These are phyloP conservation scores for Chloroclystis v-ata DNA, from an alignment of 2,888 invertebrate genomes.

Conservation along the genomic window DNA sequence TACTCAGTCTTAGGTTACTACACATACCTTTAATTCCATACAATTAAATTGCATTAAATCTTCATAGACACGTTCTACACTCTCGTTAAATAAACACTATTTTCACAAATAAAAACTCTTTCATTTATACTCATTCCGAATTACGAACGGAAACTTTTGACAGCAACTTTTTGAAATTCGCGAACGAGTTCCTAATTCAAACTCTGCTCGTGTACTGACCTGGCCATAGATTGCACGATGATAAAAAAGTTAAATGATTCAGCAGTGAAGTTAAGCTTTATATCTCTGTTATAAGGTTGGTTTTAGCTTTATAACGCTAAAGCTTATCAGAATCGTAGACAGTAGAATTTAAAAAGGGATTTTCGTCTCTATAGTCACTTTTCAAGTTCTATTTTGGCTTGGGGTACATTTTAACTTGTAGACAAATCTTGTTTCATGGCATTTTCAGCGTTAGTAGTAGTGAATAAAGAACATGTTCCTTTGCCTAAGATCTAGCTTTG, in stretches of 20 bases:
- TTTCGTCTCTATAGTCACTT: too few relatives aligned
- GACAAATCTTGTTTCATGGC: constrained; percentile 7
- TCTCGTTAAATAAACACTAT: not conserved
- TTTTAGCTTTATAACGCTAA: constrained; percentile 3
- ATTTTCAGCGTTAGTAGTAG: not conserved
- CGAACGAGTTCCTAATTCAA: constrained; percentile 14
- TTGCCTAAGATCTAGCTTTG: constrained; percentile 11
- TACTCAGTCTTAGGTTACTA: too few relatives aligned
- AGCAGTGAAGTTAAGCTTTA: constrained; percentile 5
- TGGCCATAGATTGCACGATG: constrained; percentile 9
- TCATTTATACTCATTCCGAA: not conserved
- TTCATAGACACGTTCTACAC: too few relatives aligned
- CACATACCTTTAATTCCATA: too few relatives aligned
- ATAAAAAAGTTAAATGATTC: constrained; percentile 21
- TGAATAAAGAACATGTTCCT: constrained; percentile 8
- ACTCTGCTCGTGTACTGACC: constrained; percentile 24
- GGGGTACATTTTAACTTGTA: constrained; percentile 12
- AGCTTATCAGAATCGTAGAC: constrained; percentile 23
- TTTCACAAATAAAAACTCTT: not conserved
- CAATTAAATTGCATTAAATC: too few relatives aligned
- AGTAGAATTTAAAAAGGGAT: too few relatives aligned
- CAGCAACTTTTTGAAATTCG: constrained; percentile 3
- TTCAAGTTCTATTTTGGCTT: constrained; percentile 9
- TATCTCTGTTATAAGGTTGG: constrained; percentile 7
- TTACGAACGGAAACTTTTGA: constrained; percentile 14